phyloP scores from a whole-genome alignment of 1,140 invertebrate species.

The Chionoecetes opilio region DNA sequence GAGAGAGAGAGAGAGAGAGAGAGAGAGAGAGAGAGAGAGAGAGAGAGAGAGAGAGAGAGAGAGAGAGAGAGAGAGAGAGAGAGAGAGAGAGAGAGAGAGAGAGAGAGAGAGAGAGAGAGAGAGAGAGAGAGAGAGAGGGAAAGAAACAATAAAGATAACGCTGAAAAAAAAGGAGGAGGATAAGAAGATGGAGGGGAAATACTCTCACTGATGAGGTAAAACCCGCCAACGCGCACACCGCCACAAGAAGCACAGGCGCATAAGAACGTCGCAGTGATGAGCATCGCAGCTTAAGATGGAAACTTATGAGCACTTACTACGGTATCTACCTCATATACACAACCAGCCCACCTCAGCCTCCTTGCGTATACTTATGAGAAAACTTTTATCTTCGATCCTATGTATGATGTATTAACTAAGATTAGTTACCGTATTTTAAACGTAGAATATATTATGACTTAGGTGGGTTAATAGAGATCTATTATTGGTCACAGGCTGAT shows the following conservation, averaged over 20 bases:
- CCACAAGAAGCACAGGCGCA: background rate
- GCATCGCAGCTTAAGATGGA: background rate
- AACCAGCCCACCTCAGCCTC: background rate
- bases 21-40: background rate
- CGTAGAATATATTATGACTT: too few species aligned
- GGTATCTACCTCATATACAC: background rate
- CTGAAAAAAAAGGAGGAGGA: background rate
- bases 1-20: too few species aligned
- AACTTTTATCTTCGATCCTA: background rate
- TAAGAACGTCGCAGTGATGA: background rate
- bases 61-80: conserved; percentile 69
- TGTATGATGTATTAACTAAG: too few species aligned
- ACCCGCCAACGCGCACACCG: background rate
- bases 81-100: conserved; percentile 69
- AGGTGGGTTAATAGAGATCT: too few species aligned
- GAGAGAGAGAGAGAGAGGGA: background rate
- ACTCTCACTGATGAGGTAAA: background rate
- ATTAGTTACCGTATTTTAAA: too few species aligned
- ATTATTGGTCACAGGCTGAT: too few species aligned
- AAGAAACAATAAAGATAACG: background rate
- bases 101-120: background rate
- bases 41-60: conserved; percentile 63
- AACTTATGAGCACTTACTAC: background rate
- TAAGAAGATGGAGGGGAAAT: too few species aligned
- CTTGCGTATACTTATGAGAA: background rate